A percentile compares a stretch with the other conserved stretches of the same genome.
These are phyloP conservation scores for Cydia pomonella DNA, from an alignment of 1,140 invertebrate genomes.

Conservation along the genomic window DNA sequence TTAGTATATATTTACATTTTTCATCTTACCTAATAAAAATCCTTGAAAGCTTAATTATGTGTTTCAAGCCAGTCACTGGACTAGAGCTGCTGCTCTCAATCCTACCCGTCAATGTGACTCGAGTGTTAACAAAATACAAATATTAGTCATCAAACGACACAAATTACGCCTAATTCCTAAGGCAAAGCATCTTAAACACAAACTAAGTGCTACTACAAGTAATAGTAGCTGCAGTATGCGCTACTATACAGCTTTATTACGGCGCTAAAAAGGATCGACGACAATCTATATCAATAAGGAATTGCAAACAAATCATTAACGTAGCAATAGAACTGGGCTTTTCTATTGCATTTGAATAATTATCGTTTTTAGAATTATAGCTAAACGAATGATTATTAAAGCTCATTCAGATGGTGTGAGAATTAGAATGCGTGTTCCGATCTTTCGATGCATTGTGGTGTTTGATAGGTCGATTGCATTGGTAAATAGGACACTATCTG, in stretches of 20 bases:
- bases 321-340: not conserved
- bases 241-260: not conserved
- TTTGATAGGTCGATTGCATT: too few relatives aligned
- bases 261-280: slow-evolving; percentile 18
- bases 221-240: slow-evolving; percentile 43
- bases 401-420: too few relatives aligned
- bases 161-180: slow-evolving; percentile 78
- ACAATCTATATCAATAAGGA: slow-evolving; percentile 25
- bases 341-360: not conserved
- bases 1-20: too few relatives aligned
- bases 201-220: slow-evolving; percentile 75
- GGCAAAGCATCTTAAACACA: slow-evolving; percentile 72
- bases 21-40: too few relatives aligned
- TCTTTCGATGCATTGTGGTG: too few relatives aligned
- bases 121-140: slow-evolving; percentile 77
- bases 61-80: too few relatives aligned
- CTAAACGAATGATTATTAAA: not conserved
- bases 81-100: not conserved
- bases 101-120: slow-evolving; percentile 48
- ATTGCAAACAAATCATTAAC: not conserved
- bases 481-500: too few relatives aligned
- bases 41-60: too few relatives aligned
- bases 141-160: slow-evolving; percentile 71
- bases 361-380: not conserved
- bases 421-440: too few relatives aligned